phyloP scores from a whole-genome alignment of 2,113 vertebrate species.

The Noctilio leporinus region DNA sequence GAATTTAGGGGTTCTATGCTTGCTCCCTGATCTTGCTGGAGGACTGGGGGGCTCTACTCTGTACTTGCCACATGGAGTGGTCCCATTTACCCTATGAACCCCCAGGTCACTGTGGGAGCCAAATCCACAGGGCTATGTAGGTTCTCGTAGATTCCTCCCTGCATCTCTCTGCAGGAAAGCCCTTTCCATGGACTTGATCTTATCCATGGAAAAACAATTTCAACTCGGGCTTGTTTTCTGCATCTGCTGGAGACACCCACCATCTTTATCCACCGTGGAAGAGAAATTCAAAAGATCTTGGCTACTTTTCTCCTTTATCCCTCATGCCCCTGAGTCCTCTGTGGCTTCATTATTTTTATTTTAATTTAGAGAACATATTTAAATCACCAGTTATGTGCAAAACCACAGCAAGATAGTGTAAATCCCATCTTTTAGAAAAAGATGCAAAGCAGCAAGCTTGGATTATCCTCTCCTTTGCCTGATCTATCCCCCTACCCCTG shows the following conservation, averaged over 20 bases:
- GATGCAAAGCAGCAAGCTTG: neutral
- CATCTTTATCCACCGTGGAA: neutral
- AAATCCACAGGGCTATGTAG: accelerated
- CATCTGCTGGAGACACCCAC: neutral
- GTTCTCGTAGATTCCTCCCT: neutral
- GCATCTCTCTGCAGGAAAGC: neutral
- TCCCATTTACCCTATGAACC: accelerated
- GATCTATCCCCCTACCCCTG: neutral
- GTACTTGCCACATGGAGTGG: neutral
- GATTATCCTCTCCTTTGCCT: neutral
- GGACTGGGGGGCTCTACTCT: neutral
- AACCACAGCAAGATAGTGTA: neutral
- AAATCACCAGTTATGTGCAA: neutral
- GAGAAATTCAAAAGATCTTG: neutral
- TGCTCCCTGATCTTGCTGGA: neutral
- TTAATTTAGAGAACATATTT: constrained; percentile 37
- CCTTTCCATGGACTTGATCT: neutral
- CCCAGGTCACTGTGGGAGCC: neutral
- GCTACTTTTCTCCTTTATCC: neutral
- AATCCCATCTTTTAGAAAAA: constrained; percentile 19
- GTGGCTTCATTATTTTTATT: constrained; percentile 34
- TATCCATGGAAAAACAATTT: neutral
- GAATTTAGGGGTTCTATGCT: neutral
- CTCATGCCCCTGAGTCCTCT: neutral
- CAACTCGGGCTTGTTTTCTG: neutral